A percentile compares a stretch with the other conserved stretches of the same genome.
These are phyloP conservation scores for Pholis gunnellus DNA, from an alignment of 2,113 vertebrate genomes.

Conservation along the genomic window DNA sequence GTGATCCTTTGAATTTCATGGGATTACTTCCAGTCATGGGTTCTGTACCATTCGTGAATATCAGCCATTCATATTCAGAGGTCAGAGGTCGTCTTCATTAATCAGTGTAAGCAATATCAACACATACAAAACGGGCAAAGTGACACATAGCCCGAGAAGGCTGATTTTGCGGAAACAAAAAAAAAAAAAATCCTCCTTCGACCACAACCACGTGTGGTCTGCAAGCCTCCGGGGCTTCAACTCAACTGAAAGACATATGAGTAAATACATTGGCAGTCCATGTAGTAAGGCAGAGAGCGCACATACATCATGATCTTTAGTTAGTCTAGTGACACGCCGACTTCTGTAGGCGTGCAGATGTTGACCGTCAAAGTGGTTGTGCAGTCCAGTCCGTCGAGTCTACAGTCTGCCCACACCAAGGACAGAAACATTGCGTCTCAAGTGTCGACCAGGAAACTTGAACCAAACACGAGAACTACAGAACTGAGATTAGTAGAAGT, in stretches of 20 bases:
- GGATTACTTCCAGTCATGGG: background rate
- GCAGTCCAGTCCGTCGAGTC: conserved; percentile 19
- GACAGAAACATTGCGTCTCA: conserved; percentile 46
- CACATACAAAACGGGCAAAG: conserved; percentile 13
- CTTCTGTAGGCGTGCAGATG: conserved; percentile 12
- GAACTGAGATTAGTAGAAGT: conserved; percentile 43
- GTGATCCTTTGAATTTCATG: conserved; percentile 25
- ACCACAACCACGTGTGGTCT: conserved; percentile 4
- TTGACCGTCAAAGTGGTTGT: conserved; percentile 32
- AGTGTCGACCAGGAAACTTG: conserved; percentile 59
- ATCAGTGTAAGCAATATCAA: conserved; percentile 17
- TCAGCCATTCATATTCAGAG: conserved; percentile 8
- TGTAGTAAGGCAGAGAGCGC: conserved; percentile 61
- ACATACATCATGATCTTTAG: conserved; percentile 24
- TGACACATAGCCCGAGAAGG: conserved; percentile 11
- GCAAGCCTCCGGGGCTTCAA: conserved; percentile 34
- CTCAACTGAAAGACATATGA: conserved; percentile 17
- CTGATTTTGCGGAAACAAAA: conserved; percentile 12
- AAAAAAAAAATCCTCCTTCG: background rate
- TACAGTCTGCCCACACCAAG: conserved; percentile 37
- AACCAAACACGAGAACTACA: conserved; percentile 40
- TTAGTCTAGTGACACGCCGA: conserved; percentile 21
- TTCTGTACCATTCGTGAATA: conserved; percentile 6
- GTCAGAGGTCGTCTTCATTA: conserved; percentile 33
- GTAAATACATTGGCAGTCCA: conserved; percentile 48